phyloP scores from a whole-genome alignment of 2,113 vertebrate species.

The Gymnocephalus cernua region DNA sequence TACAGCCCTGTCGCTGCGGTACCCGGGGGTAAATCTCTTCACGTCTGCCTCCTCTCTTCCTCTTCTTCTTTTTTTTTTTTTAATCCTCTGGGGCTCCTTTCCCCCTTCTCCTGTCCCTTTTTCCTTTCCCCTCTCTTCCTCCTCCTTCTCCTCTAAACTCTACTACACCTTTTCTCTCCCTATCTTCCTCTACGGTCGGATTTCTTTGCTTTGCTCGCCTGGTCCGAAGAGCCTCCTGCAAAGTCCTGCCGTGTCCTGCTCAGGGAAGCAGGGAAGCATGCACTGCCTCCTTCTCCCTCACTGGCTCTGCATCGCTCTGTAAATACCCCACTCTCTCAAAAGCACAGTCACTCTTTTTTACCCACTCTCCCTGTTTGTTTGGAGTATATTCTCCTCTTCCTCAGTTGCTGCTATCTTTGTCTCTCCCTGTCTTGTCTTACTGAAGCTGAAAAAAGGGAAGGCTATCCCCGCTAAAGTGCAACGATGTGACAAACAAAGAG shows the following conservation, averaged over 20 bases:
- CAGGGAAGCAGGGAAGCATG: slow-evolving; percentile 48
- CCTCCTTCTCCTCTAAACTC: slow-evolving; percentile 29
- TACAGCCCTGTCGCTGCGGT: slow-evolving; percentile 49
- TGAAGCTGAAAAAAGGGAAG: slow-evolving; percentile 40
- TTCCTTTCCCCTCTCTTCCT: slow-evolving; percentile 26
- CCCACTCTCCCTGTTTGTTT: slow-evolving; percentile 26
- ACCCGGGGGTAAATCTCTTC: slow-evolving; percentile 54
- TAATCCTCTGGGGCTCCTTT: slow-evolving; percentile 62
- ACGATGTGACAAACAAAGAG: slow-evolving; percentile 61
- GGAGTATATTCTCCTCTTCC: slow-evolving; percentile 21
- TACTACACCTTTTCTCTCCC: slow-evolving; percentile 54
- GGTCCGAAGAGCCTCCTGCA: slow-evolving; percentile 50
- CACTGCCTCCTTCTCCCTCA: slow-evolving; percentile 49
- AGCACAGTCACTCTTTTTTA: slow-evolving; percentile 22
- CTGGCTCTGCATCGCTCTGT: slow-evolving; percentile 39
- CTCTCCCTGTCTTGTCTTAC: slow-evolving; percentile 39
- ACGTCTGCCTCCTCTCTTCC: slow-evolving; percentile 45
- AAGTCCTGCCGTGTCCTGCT: slow-evolving; percentile 55
- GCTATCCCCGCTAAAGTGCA: slow-evolving; percentile 55
- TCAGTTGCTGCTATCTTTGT: slow-evolving; percentile 45
- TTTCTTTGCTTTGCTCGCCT: slow-evolving; percentile 36
- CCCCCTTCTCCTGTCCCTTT: slow-evolving; percentile 36
- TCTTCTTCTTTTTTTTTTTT: slow-evolving; percentile 38
- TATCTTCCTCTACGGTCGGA: slow-evolving; percentile 27
- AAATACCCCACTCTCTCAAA: slow-evolving; percentile 22